Base-by-base conservation (phyloP, 2,113 vertebrate species). In the Phylloscopus trochilus region DNA sequence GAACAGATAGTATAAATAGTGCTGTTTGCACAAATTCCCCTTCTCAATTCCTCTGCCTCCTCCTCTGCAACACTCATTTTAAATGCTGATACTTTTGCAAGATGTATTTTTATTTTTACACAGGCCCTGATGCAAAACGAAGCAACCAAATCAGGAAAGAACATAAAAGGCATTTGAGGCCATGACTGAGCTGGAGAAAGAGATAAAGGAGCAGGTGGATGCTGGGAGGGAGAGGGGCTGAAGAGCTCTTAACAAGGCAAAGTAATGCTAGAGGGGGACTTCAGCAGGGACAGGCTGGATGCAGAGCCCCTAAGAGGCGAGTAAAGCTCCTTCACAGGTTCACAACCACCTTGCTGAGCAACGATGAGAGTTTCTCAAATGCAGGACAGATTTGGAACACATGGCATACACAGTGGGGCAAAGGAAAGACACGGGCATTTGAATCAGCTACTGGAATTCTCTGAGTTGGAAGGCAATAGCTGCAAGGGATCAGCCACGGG, bases 21-120 rank as follows among this genome's bases (percentile, higher is more conserved):
- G 59, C 11, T 85, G 60, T 85, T 90, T 87, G 79, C 59, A 96
- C 83, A 94, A 90, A 95, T 72, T 70, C 66, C 84, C 78, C 80
- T 79, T 94, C 93, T 96, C 94, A 91, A 85, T 82, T 97, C 90
- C 89, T 89, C 83, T 62, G 35, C 76, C 83, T 79, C 93, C 87
- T 86, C 92, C 90, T 58, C 90, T 94, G 86, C 83, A 93, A 83
- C 31, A 22, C 58, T 87, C 47, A 67, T 68, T 92, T 93, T 93
- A 95, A 95, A 81, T 33, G 78, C 75, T 58, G 89, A 83, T 82
- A 83, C 55, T 83, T 91, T 39, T 83, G 73, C 89, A 91, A 83
- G 70, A 74, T 77, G 66, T 67, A 78, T 64, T 94, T 95, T 94
- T 92, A 91, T 93, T 83, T 94, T 92, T 84, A 82, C 3, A 11